These are phyloP conservation scores for Melitaea athalia DNA, from an alignment of 2,888 invertebrate species.

Conservation along the genomic window DNA sequence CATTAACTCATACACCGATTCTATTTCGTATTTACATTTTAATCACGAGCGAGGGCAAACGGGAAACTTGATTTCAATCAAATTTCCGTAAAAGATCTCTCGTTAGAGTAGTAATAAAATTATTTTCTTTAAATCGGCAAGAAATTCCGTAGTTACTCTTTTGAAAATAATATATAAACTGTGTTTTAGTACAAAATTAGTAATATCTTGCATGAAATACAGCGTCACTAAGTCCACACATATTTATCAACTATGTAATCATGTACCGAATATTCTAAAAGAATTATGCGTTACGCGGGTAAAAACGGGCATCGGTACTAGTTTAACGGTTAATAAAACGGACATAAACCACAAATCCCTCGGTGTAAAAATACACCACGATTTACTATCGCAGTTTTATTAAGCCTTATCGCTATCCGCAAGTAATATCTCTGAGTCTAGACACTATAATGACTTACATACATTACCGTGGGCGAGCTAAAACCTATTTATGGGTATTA, in stretches of 20 bases:
- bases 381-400: background rate
- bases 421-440: background rate
- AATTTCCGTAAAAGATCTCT: background rate
- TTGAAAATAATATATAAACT: too few relatives aligned
- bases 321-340: too few relatives aligned
- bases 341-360: background rate
- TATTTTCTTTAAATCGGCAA: too few relatives aligned
- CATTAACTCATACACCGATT: slow-evolving; percentile 1
- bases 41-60: background rate
- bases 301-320: too few relatives aligned
- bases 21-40: background rate
- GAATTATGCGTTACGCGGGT: too few relatives aligned
- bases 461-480: background rate
- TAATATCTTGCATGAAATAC: too few relatives aligned
- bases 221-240: too few relatives aligned
- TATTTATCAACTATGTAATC: too few relatives aligned
- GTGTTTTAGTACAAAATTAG: too few relatives aligned
- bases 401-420: background rate
- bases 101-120: too few relatives aligned
- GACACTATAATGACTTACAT: background rate
- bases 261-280: too few relatives aligned
- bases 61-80: background rate
- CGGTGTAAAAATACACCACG: background rate
- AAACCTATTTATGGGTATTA: background rate
- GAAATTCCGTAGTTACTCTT: too few relatives aligned